A percentile compares a stretch with the other conserved stretches of the same genome.
phyloP scores from a whole-genome alignment of 2,113 vertebrate genomes.

The Mus pahari region DNA sequence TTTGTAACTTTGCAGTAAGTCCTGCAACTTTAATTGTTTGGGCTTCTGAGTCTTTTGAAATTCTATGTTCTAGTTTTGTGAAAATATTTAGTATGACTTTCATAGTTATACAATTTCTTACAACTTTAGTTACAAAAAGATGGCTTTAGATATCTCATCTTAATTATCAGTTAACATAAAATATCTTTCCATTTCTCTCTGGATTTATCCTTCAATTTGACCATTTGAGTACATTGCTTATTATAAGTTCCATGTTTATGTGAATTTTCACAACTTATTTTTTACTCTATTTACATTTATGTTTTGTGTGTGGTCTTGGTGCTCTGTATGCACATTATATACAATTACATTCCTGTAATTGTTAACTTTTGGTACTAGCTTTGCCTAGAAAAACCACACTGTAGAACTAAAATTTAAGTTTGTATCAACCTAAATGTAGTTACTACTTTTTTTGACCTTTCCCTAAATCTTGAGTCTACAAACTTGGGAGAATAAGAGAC shows the following conservation, averaged over 20 bases:
- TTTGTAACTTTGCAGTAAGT: neutral
- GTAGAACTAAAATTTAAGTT: neutral
- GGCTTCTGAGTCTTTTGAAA: neutral
- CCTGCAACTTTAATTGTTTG: neutral
- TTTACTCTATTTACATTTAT: neutral
- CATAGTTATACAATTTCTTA: neutral
- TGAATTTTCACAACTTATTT: neutral
- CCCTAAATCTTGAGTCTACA: conserved; percentile 10
- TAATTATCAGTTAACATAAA: neutral
- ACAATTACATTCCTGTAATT: neutral
- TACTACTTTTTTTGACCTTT: neutral
- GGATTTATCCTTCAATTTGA: neutral
- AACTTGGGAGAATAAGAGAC: conserved; percentile 8
- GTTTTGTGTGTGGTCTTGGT: neutral
- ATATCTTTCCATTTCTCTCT: neutral
- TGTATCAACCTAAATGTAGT: neutral
- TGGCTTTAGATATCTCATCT: neutral
- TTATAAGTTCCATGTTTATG: neutral
- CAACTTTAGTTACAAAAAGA: neutral
- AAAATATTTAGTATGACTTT: neutral
- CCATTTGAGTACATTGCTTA: neutral
- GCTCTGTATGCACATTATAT: neutral
- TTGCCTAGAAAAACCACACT: neutral
- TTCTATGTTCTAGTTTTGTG: neutral
- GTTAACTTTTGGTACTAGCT: conserved; percentile 27